Evolutionary conservation across 2,888 invertebrate genomes (phyloP), one percentile per base, ranked within the genome.

Genomic region (Epinotia ramella): DNA sequence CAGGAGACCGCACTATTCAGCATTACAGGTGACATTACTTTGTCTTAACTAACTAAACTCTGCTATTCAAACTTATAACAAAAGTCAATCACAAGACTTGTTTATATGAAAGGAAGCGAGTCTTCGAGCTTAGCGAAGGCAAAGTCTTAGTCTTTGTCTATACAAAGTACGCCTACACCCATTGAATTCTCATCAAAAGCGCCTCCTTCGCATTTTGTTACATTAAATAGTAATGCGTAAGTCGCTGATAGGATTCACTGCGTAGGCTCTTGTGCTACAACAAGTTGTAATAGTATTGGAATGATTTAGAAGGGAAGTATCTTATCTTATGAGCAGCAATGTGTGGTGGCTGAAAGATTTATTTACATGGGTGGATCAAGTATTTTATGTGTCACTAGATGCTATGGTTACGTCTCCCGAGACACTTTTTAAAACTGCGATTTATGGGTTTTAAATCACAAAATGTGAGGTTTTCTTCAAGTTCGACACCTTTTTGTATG

Each of bases 211-310:
- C 53, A 65, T 62, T 40, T 40, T 66, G 65, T 69, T 66, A 66
- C 46, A 64, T 44, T 62, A 63, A 73, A 56, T 63, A 62, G 12
- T 60, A 28, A 63, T 44, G 28, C 44, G 63, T 64, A 68, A 69
- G 40, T 57, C 62, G n/a, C 57, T 64, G 46, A 18, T 69, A 73
- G n/a, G 33, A 69, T 64, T 56, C 3, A 46, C 28, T 56, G 24
- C 24, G 67, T 49, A 68, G 63, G 69, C 66, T 71, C 65, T 75
- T 66, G 68, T 49, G 65, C 60, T 18, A 71, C 73, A 73, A 57
- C 46, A 12, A 60, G 28, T 56, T 62, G 28, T 16, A 69, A 53
- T 69, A 68, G 53, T 53, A 40, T 28, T n/a, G n/a, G n/a, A n/a
- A n/a, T n/a, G n/a, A n/a, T n/a, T n/a, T n/a, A n/a, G n/a, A n/a